phyloP scores from a whole-genome alignment of 2,113 vertebrate species.

The Baryphthengus martii region DNA sequence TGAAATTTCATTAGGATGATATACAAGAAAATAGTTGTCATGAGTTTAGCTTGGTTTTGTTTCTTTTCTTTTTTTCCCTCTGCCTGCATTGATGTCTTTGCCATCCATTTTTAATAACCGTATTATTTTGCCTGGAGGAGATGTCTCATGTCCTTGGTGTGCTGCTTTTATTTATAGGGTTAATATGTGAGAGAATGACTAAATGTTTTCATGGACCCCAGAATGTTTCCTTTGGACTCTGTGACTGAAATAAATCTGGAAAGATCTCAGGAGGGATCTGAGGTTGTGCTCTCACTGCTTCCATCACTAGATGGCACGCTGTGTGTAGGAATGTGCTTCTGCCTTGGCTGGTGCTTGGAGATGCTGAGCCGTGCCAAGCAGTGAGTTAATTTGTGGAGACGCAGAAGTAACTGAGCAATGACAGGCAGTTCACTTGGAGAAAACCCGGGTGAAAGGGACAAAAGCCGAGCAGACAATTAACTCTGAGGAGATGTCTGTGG shows the following conservation, averaged over 20 bases:
- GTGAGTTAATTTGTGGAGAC: neutral
- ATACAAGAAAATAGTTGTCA: neutral
- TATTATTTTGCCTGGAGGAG: neutral
- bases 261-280: neutral
- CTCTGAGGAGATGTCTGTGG: neutral
- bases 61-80: accelerated
- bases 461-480: neutral
- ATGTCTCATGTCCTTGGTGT: neutral
- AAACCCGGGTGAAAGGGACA: neutral
- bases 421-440: neutral
- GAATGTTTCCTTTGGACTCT: neutral
- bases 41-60: accelerated
- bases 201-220: accelerated
- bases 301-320: slow-evolving; percentile 67
- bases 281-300: neutral
- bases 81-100: accelerated
- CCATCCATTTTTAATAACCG: accelerated
- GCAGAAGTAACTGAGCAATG: neutral
- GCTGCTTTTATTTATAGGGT: neutral
- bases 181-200: accelerated
- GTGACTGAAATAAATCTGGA: accelerated
- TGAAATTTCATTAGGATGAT: neutral
- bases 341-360: neutral
- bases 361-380: neutral
- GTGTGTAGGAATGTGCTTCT: neutral